Evolutionary conservation across 2,113 vertebrate species (phyloP).

Genomic region (Geococcyx californianus): DNA sequence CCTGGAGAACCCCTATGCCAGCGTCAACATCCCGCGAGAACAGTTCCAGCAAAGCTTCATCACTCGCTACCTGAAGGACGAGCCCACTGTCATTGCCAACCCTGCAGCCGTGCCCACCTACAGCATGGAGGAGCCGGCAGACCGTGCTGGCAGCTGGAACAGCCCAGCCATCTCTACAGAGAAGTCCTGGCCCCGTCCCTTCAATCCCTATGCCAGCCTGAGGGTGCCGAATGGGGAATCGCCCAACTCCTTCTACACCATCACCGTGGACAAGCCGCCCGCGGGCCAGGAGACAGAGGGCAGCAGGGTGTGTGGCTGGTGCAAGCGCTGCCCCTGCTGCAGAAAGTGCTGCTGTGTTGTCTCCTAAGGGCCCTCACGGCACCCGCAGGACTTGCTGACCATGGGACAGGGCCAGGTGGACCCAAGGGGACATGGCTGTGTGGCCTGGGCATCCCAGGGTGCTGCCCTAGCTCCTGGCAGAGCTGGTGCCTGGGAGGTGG

Average conservation of each 20-base stretch:
- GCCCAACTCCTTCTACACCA: background rate
- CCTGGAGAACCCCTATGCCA: constrained; percentile 79
- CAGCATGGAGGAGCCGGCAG: background rate
- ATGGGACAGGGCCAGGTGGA: background rate
- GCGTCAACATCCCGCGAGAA: constrained; percentile 76
- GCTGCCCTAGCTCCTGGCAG: accelerated
- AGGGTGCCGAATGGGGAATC: constrained; percentile 25
- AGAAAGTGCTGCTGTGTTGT: constrained; percentile 62
- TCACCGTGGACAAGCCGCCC: constrained; percentile 56
- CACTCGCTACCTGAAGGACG: constrained; percentile 56
- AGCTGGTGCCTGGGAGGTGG: background rate
- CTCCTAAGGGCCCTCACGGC: constrained; percentile 40
- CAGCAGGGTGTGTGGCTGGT: constrained; percentile 59
- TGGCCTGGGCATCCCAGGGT: accelerated
- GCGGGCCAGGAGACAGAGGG: background rate
- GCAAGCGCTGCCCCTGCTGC: constrained; percentile 57
- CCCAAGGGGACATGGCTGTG: accelerated
- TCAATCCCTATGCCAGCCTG: constrained; percentile 73
- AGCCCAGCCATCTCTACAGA: background rate
- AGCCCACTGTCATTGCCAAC: constrained; percentile 68
- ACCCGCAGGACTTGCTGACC: accelerated
- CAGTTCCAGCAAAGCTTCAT: constrained; percentile 76
- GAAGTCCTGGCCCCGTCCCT: constrained; percentile 47
- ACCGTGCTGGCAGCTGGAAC: background rate
- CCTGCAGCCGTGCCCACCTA: background rate